Percentiles rank a stretch among this genome's conserved stretches.
phyloP scores from a whole-genome alignment of 1,140 invertebrate genomes.

The silkworm (Bombyx mori) region ASM3026992v2 NC_085124.1:2672001-2672500 shows the following conservation, averaged over 20 bases:
- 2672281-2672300: constrained; percentile 81
- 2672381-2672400: background rate
- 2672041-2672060: no score
- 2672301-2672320: constrained; percentile 82
- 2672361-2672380: background rate
- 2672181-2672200: background rate
- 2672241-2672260: background rate
- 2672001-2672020: no score
- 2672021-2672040: no score
- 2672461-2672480: background rate
- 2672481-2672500: constrained; percentile 19
- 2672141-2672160: background rate
- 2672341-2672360: constrained; percentile 76
- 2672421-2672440: background rate
- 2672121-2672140: no score
- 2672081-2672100: no score
- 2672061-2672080: no score
- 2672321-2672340: constrained; percentile 93
- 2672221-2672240: no score
- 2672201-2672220: background rate
- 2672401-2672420: background rate
- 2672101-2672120: no score
- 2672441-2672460: background rate
- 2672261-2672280: constrained; percentile 91
- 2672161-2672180: background rate